Base-by-base conservation (phyloP, 2,888 invertebrate species). In the Cataglyphis livida region DNA sequence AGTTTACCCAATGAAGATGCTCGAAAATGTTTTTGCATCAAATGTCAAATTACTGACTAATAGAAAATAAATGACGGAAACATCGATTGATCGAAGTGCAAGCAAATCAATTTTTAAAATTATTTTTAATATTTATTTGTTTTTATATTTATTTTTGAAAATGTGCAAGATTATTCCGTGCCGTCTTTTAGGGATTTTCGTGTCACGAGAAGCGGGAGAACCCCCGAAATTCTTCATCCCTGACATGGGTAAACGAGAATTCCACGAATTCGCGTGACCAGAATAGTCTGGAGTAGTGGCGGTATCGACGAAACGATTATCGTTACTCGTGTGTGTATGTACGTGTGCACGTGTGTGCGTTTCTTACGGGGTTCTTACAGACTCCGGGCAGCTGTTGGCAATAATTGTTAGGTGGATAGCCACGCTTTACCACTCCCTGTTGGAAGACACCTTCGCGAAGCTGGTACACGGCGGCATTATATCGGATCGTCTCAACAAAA, bases 261-360 rank as follows among this genome's bases (percentile, higher is more conserved):
- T 64, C n/a, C 9, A 21, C 32, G 65, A 81, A 76, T 32, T 81
- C 75, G 81, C 81, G 75, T 81, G 81, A 81, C 81, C 18, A 57
- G 75, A 65, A 65, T 65, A 65, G 57, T 65, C 81, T 65, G 57
- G 54, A 25, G 65, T 57, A 81, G 64, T 25, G 57, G 41, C 32
- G 12, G 57, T 81, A 81, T 81, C 75, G 81, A 81, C 81, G 64
- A 76, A 81, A 74, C 81, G 65, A 81, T 81, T 81, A 81, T 65
- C 57, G 54, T 48, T 28, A 9, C 54, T 21, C 35, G 38, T 41
- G 65, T 65, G 64, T 18, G 44, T 35, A 61, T 18, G 18, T 32
- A 41, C 25, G 54, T 25, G 21, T 28, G 25, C 4, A 18, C 12
- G n/a, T 65, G 38, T 59, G 18, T 18, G 18, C 15, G 38, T 79